Conservation (phyloP, 2,113 vertebrate genomes). For the Cebidichthys violaceus region DNA sequence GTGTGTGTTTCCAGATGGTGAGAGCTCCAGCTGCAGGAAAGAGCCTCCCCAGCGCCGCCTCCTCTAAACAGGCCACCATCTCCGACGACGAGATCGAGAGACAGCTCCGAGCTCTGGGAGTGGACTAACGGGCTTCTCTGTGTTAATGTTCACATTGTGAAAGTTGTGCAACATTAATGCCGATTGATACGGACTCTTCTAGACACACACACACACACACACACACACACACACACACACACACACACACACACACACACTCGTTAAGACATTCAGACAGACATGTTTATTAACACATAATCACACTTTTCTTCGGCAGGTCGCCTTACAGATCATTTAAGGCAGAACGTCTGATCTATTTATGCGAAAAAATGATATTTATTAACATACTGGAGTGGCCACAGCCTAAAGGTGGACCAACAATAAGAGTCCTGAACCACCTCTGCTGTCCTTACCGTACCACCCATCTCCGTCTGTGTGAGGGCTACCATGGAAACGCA, state of each 20-base stretch:
- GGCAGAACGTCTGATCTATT: slow-evolving; percentile 52
- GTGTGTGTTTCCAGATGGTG: slow-evolving; percentile 88
- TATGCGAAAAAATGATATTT: slow-evolving; percentile 60
- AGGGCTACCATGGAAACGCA: slow-evolving; percentile 62
- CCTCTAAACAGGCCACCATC: slow-evolving; percentile 88
- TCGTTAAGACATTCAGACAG: not conserved
- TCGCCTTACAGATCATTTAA: slow-evolving; percentile 46
- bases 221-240: slow-evolving; percentile 20
- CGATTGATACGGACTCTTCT: slow-evolving; percentile 52
- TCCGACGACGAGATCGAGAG: slow-evolving; percentile 98
- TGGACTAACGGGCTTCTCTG: slow-evolving; percentile 85
- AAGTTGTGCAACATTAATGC: slow-evolving; percentile 45
- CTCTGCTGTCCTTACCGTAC: slow-evolving; percentile 14
- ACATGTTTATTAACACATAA: slow-evolving; percentile 36
- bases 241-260: slow-evolving; percentile 15
- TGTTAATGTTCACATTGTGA: slow-evolving; percentile 33
- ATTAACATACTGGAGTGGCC: slow-evolving; percentile 28
- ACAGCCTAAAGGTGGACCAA: slow-evolving; percentile 33
- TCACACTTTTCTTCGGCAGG: slow-evolving; percentile 16
- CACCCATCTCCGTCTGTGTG: slow-evolving; percentile 28
- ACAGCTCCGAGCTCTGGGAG: slow-evolving; percentile 94
- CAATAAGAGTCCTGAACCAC: slow-evolving; percentile 18
- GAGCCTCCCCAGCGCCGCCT: slow-evolving; percentile 87
- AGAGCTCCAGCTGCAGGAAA: slow-evolving; percentile 92
- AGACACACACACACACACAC: slow-evolving; percentile 17